Evolutionary conservation across 2,797 vertebrate genomes (phyloP), one percentile per base, ranked within the genome.

Genomic region (Sebastes cheni): DNA sequence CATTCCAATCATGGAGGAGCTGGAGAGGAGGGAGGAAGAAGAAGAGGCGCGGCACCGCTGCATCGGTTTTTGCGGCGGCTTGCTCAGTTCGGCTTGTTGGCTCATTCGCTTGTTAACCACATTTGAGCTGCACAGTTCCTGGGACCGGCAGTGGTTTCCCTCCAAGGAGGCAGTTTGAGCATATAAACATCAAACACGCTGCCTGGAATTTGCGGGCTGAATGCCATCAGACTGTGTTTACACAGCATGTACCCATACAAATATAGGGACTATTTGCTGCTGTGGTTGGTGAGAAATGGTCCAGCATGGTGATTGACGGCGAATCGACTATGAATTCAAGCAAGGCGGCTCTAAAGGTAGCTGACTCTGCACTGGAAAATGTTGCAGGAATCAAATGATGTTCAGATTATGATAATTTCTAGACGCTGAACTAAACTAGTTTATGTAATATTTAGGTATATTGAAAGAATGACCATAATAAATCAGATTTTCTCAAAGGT

Each of bases 51-150:
- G 4, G 46, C 77, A 79, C 77, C 81, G 86, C 83, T 68, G 88
- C 81, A 81, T 88, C 84, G 62, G 61, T 88, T 82, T 75, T 75
- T 83, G 80, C 67, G 67, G 83, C 32, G 61, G 76, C 74, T 79
- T 39, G 76, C 74, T 75, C 54, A 64, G 64, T 85, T 68, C n/a
- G 1, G 67, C 83, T 86, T 75, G 67, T 74, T 70, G 75, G 67
- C 64, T 89, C 69, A 32, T 73, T 80, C 50, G 6, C 79, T 84
- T 69, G 55, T 81, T 82, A 91, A 84, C 77, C 86, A 81, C 87
- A 88, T 91, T 90, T 89, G 82, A 90, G 86, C 86, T 79, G 72
- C 84, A 82, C 75, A 58, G 67, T 81, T 81, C 39, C 32, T 23
- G 39, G 67, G 72, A 84, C 66, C 55, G 79, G 73, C 58, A 79